Base-by-base conservation (phyloP, 2,888 invertebrate genomes). In the Thyatira batis region DNA sequence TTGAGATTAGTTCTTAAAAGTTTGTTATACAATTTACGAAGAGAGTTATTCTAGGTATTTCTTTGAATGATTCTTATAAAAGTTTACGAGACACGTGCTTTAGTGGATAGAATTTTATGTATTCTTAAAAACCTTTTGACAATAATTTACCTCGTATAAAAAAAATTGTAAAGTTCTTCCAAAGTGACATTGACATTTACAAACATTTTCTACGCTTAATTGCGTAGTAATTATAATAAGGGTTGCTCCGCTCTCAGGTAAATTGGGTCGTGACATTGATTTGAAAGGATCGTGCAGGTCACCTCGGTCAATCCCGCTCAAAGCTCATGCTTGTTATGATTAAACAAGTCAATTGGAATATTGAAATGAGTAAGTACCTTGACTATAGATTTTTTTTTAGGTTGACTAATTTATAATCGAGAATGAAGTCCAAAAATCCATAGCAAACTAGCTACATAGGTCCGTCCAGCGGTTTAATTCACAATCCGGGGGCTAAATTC, bases 241-340 rank as follows among this genome's bases (percentile, higher is more conserved):
- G 25, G 2, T 46, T 25, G 25, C 6, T 6, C 23, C 25, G 23
- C 23, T 25, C 46, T 25, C 46, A 46, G 25, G 27, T 46, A 46
- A 46, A 46, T 46, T 46, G 46, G 46, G 46, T 23, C 46, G 25
- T 25, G 46, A 46, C 46, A 13, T 46, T 46, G 25, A 46, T 25
- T 46, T 23, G 46, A 25, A 25, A 46, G 46, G 46, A 25, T 39
- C 39, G 39, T 39, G 1, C n/a, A 13, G 46, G 46, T 46, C 46
- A 46, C 13, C 17, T 46, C 46, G 46, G 46, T 46, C 46, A 27
- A 25, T 46, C 25, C 23, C 9, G 25, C 9, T 25, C 13, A 46
- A 25, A 13, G n/a, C 6, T 17, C 39, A n/a, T 8, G 39, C 17
- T 20, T 25, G 46, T 25, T 46, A 9, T 17, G n/a, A 27, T 11